phyloP scores from a whole-genome alignment of 2,888 invertebrate species.

The Nomada lathburiana region DNA sequence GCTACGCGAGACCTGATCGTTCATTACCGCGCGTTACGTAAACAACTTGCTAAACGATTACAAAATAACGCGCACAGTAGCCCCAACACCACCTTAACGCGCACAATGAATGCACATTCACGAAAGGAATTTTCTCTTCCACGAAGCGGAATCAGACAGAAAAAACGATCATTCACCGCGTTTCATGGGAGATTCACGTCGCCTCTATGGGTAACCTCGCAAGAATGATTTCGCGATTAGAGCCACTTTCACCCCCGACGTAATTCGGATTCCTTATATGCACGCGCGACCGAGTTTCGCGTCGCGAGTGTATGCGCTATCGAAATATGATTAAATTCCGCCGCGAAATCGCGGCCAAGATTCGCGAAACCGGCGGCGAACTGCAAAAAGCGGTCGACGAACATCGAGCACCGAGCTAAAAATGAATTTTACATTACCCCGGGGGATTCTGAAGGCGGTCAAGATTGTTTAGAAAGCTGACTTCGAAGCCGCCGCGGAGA shows the following conservation, averaged over 20 bases:
- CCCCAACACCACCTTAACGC: background rate
- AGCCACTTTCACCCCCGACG: slow-evolving; percentile 45
- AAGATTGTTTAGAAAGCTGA: slow-evolving; percentile 56
- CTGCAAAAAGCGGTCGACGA: slow-evolving; percentile 15
- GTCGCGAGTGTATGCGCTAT: background rate
- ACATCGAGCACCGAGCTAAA: slow-evolving; percentile 23
- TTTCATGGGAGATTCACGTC: background rate
- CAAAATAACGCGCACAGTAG: background rate
- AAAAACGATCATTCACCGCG: background rate
- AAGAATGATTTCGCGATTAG: slow-evolving; percentile 28
- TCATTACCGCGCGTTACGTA: slow-evolving; percentile 7
- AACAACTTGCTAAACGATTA: background rate
- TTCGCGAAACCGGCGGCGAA: background rate
- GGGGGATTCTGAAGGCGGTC: slow-evolving; percentile 44
- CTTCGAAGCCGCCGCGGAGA: slow-evolving; percentile 21
- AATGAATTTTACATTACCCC: slow-evolving; percentile 52
- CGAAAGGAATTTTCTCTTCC: background rate
- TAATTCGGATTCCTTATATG: slow-evolving; percentile 42
- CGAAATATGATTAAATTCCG: slow-evolving; percentile 28
- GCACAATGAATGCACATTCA: background rate
- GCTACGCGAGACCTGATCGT: slow-evolving; percentile 11
- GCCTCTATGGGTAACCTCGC: background rate
- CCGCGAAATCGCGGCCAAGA: slow-evolving; percentile 41
- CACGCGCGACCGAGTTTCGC: slow-evolving; percentile 8
- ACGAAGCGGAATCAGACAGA: background rate